Conservation (phyloP, 2,888 invertebrate genomes). For the Uropetala carovei region DNA sequence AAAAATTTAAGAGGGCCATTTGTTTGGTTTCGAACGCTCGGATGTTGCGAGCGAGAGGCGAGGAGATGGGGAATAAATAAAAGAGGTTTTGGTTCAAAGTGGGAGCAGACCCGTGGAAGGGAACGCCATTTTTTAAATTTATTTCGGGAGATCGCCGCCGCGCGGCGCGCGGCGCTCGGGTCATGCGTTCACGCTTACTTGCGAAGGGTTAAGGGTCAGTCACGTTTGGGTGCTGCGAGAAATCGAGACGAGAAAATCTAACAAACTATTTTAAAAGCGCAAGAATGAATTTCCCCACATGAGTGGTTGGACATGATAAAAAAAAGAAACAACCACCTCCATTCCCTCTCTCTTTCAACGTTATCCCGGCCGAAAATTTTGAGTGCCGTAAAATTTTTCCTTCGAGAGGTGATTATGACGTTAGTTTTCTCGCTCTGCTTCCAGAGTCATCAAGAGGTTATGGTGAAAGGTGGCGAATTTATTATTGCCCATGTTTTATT, state of each 20-base stretch:
- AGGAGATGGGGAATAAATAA: not conserved
- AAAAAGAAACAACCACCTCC: not conserved
- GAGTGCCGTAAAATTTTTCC: not conserved
- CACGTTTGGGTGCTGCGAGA: slow-evolving; percentile 23
- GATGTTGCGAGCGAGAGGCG: not conserved
- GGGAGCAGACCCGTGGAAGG: slow-evolving; percentile 7
- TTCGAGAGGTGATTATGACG: slow-evolving; percentile 7
- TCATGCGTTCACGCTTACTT: slow-evolving; percentile 48
- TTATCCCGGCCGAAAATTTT: not conserved
- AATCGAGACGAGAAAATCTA: slow-evolving; percentile 40
- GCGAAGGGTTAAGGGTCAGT: slow-evolving; percentile 42
- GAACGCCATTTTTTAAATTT: slow-evolving; percentile 33
- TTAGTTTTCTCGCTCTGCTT: slow-evolving; percentile 5
- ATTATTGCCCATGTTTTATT: not conserved
- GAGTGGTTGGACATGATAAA: not conserved
- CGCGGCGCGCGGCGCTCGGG: not conserved
- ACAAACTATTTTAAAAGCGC: slow-evolving; percentile 3
- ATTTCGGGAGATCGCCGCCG: slow-evolving; percentile 33
- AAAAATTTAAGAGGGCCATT: slow-evolving; percentile 19
- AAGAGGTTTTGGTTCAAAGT: not conserved
- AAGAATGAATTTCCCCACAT: not conserved
- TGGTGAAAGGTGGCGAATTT: not conserved
- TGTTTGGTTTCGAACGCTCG: slow-evolving; percentile 35
- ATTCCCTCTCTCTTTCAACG: not conserved
- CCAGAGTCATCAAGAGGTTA: slow-evolving; percentile 6